Conservation (phyloP, 1,140 invertebrate genomes). For the Pachypsylla venusta region DNA sequence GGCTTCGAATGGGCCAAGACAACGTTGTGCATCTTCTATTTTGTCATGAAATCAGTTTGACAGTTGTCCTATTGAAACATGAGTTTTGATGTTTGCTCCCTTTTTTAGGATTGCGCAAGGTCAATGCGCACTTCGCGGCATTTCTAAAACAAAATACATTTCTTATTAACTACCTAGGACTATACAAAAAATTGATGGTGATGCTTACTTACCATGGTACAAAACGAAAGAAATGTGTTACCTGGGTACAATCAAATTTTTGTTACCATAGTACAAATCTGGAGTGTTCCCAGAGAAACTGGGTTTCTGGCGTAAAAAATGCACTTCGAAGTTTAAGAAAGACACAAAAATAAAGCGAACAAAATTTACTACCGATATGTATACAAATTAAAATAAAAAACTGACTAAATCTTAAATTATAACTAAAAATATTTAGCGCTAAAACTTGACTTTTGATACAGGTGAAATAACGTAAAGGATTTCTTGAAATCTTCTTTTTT, state of each 20-base stretch:
- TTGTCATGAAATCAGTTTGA: slow-evolving; percentile 28
- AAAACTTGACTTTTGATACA: too few species aligned
- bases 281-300: background rate
- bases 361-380: slow-evolving; percentile 7
- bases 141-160: slow-evolving; percentile 9
- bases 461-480: background rate
- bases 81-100: slow-evolving; percentile 33
- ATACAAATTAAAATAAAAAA: slow-evolving; percentile 7
- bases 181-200: background rate
- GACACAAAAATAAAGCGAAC: background rate
- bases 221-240: slow-evolving; percentile 2
- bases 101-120: slow-evolving; percentile 30
- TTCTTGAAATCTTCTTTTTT: background rate
- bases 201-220: background rate
- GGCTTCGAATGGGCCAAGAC: slow-evolving; percentile 7
- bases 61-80: slow-evolving; percentile 33
- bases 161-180: slow-evolving; percentile 2
- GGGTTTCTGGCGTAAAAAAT: slow-evolving; percentile 7
- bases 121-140: slow-evolving; percentile 27
- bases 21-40: slow-evolving; percentile 18
- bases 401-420: background rate
- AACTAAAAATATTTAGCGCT: slow-evolving; percentile 8
- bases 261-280: slow-evolving; percentile 7
- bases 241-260: slow-evolving; percentile 9
- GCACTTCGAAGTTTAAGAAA: background rate